Conservation (phyloP, 1,140 invertebrate species). For the Streblospio benedicti region DNA sequence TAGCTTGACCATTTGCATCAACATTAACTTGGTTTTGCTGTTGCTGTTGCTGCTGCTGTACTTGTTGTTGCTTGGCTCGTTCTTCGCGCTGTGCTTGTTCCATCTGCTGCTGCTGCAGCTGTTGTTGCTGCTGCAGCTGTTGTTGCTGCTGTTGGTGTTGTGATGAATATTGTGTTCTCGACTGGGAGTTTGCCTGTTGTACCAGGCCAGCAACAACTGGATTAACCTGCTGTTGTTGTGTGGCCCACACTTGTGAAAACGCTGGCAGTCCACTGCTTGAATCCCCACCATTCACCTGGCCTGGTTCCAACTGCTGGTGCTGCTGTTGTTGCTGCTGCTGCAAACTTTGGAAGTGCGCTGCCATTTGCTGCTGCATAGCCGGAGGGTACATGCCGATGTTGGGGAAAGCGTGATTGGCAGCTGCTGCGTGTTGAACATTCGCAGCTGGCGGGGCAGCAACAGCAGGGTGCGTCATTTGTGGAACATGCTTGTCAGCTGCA, state of each 20-base stretch:
- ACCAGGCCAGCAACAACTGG: neutral
- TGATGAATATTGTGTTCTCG: too few relatives aligned
- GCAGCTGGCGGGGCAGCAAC: neutral
- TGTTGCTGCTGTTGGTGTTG: too few relatives aligned
- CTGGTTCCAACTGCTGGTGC: conserved; percentile 1
- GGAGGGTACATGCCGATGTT: neutral
- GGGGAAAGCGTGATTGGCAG: neutral
- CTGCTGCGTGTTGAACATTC: neutral
- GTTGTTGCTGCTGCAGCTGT: too few relatives aligned
- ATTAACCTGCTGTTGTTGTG: neutral
- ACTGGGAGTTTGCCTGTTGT: conserved; percentile 3
- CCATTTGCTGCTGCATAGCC: neutral
- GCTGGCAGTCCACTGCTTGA: conserved; percentile 4
- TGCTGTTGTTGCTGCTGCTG: conserved; percentile 9
- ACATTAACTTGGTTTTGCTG: too few relatives aligned
- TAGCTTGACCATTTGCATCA: too few relatives aligned
- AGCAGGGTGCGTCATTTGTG: neutral
- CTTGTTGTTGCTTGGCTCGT: neutral
- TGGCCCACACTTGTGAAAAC: conserved; percentile 18
- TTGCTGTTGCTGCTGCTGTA: conserved; percentile 5
- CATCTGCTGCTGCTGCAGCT: too few relatives aligned
- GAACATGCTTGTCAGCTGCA: neutral
- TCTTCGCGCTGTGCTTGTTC: neutral
- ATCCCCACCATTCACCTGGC: neutral
- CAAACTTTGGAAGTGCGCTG: conserved; percentile 1